Evolutionary conservation across 2,797 vertebrate species (phyloP), one percentile per base, ranked within the genome.

Genomic region (Leuciscus waleckii): DNA sequence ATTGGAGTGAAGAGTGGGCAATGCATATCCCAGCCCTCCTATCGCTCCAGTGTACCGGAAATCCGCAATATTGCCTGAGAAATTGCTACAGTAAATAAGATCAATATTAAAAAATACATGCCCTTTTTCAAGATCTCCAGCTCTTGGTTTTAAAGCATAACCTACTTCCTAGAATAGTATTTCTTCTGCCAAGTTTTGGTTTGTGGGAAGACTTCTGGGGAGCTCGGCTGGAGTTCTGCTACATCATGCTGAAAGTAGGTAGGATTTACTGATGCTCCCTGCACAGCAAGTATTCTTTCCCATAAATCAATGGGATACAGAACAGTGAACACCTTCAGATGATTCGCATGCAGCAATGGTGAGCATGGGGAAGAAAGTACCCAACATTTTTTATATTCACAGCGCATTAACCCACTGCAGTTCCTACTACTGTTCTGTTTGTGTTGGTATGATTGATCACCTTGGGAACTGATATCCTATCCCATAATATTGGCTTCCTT

Each of bases 191-290:
- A 71, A 49, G 79, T 61, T 56, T 54, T 41, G 32, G 29, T 70
- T 71, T 73, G 32, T 58, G 8, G 75, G 41, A 67, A 87, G 63
- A 37, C 26, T 58, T 43, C 70, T 19, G 54, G 17, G 41, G 65
- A 78, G 39, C 54, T 73, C 43, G 41, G 75, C 76, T 29, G 81
- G 77, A 70, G n/a, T 74, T 83, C 75, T 83, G 56, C 76, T 71
- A 77, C 19, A 68, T 35, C 46, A 9, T 21, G 51, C 58, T 13
- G 49, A 79, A 68, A 81, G 63, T 70, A 69, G 69, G 81, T 21
- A 35, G 56, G 77, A 82, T 79, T 82, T 82, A 69, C 35, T 10
- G 51, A 56, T 35, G 70, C 41, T 16, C 37, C 21, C n/a, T 79
- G 58, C 78, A 51, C 74, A 41, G 29, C 54, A 39, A 16, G 41